Conservation (phyloP, 1,140 invertebrate species). For the Saccostrea echinata region DNA sequence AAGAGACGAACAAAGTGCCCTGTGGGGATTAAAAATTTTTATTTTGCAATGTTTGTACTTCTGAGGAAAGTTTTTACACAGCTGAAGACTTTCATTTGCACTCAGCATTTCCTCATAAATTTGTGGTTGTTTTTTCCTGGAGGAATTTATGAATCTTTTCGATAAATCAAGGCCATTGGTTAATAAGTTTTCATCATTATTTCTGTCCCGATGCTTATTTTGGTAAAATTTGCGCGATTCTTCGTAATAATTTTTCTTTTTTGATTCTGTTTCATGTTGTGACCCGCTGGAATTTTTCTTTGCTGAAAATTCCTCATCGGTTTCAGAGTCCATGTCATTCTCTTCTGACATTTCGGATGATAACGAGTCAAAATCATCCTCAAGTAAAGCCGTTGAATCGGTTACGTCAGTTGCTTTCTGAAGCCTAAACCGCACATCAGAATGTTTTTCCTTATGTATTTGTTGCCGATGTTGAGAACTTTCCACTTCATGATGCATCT, state of each 20-base stretch:
- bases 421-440: too few species aligned
- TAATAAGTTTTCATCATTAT: background rate
- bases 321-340: too few species aligned
- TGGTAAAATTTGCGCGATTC: background rate
- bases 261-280: background rate
- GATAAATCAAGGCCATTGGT: slow-evolving; percentile 9
- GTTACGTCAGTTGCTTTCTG: too few species aligned
- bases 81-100: background rate
- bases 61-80: slow-evolving; percentile 36
- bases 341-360: too few species aligned
- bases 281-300: too few species aligned
- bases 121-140: background rate
- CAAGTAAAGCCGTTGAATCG: too few species aligned
- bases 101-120: background rate
- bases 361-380: too few species aligned
- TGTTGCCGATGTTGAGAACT: too few species aligned
- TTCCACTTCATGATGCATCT: too few species aligned
- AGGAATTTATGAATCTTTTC: background rate
- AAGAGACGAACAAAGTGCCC: slow-evolving; percentile 59
- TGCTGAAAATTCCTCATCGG: too few species aligned
- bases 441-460: too few species aligned
- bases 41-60: slow-evolving; percentile 64
- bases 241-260: background rate
- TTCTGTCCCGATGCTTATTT: background rate
- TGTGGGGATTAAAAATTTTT: slow-evolving; percentile 62